Conservation (phyloP, 2,888 invertebrate species). For the Torymus tubicola region DNA sequence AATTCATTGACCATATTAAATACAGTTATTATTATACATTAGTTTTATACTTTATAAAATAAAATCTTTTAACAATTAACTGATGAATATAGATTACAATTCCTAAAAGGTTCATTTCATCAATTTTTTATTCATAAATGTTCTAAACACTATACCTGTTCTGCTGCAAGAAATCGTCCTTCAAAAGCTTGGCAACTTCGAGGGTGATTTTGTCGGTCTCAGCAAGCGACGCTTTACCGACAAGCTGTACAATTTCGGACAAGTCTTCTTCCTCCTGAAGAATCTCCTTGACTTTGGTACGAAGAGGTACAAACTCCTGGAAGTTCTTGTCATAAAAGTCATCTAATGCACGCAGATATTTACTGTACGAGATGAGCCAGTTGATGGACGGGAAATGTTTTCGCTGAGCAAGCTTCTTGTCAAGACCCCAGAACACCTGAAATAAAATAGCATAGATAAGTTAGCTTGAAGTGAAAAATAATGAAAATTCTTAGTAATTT, state of each 20-base stretch:
- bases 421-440: conserved; percentile 97
- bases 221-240: conserved; percentile 98
- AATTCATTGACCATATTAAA: not conserved
- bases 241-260: conserved; percentile 99
- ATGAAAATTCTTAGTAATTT: not conserved
- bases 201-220: conserved; percentile 99
- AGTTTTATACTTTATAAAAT: not conserved
- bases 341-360: conserved; percentile 98
- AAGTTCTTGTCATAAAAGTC: conserved; percentile 99
- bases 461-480: not conserved
- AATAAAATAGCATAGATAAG: conserved; percentile 6
- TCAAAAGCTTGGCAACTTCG: conserved; percentile 97
- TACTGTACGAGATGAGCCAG: conserved; percentile 98
- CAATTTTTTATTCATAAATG: no score
- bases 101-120: no score
- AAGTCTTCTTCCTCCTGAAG: conserved; percentile 99
- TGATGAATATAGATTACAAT: no score
- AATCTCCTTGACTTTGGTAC: conserved; percentile 97
- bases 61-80: not conserved
- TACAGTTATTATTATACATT: not conserved
- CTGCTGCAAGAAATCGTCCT: conserved; percentile 99
- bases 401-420: conserved; percentile 98
- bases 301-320: conserved; percentile 96
- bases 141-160: conserved; percentile 84
- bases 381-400: conserved; percentile 99